Conservation (phyloP, 2,888 invertebrate genomes). For the Trichogramma dendrolimi region DNA sequence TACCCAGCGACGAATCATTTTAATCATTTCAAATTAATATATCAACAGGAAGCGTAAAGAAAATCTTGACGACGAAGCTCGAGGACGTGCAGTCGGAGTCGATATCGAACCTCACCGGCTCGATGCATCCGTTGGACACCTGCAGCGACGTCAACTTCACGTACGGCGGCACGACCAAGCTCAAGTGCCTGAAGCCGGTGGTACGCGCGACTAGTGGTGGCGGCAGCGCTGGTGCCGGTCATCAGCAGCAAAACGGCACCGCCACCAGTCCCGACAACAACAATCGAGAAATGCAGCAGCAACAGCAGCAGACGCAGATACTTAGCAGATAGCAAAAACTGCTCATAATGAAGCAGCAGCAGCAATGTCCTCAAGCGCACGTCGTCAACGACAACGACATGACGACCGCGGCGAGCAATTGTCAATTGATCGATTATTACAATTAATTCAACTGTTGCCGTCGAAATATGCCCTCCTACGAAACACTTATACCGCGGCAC, state of each 20-base stretch:
- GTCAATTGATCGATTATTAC: slow-evolving; percentile 18
- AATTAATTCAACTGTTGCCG: not conserved
- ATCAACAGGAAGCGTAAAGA: slow-evolving; percentile 37
- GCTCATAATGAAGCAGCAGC: slow-evolving; percentile 28
- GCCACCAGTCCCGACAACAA: slow-evolving; percentile 36
- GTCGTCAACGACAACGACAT: slow-evolving; percentile 9
- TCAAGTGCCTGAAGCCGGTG: slow-evolving; percentile 68
- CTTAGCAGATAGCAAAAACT: slow-evolving; percentile 46
- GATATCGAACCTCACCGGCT: slow-evolving; percentile 49
- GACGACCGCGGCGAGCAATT: slow-evolving; percentile 8
- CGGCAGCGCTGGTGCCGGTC: not conserved
- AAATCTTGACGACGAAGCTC: slow-evolving; percentile 51
- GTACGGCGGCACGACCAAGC: slow-evolving; percentile 74
- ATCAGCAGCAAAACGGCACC: slow-evolving; percentile 34
- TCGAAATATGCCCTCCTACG: not conserved
- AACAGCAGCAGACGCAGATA: slow-evolving; percentile 42
- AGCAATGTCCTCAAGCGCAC: slow-evolving; percentile 24
- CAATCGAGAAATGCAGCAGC: slow-evolving; percentile 42
- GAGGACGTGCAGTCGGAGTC: slow-evolving; percentile 52
- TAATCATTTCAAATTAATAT: not conserved
- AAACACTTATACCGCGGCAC: not conserved
- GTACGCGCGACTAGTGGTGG: slow-evolving; percentile 32
- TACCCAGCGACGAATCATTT: not conserved
- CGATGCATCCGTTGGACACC: slow-evolving; percentile 69
- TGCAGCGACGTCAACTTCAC: slow-evolving; percentile 73